A percentile compares a stretch with the other conserved stretches of the same genome.
These are phyloP conservation scores for Premnoplex brunnescens DNA, from an alignment of 2,797 vertebrate species.

Conservation along the genomic window DNA sequence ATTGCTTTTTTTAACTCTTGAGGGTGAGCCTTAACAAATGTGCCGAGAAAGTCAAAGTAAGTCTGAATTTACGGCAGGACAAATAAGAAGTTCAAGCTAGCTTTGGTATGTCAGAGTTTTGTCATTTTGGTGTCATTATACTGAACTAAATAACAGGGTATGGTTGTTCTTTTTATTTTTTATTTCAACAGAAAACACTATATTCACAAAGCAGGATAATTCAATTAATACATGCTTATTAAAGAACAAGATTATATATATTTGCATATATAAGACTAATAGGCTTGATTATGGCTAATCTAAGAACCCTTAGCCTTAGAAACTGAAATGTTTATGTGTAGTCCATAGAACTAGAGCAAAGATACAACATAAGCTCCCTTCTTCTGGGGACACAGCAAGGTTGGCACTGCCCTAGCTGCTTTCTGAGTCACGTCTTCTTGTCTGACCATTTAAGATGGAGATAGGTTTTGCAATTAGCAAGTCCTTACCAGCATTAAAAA, in stretches of 20 bases:
- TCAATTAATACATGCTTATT: neutral
- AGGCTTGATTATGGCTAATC: neutral
- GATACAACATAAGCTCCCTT: neutral
- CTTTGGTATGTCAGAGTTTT: neutral
- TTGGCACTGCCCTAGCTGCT: neutral
- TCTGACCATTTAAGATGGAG: neutral
- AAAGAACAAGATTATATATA: neutral
- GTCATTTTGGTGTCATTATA: neutral
- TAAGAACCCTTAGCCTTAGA: neutral
- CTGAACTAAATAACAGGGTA: neutral
- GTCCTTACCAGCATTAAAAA: neutral
- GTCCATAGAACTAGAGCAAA: neutral
- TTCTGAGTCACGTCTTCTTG: neutral
- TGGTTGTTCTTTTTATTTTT: neutral
- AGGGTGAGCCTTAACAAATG: neutral
- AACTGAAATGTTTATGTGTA: neutral
- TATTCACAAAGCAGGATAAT: neutral
- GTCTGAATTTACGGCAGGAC: neutral
- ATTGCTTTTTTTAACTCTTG: neutral
- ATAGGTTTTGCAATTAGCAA: neutral
- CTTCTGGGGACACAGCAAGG: neutral
- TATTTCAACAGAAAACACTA: neutral
- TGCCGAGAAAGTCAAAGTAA: neutral
- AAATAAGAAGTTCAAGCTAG: neutral
- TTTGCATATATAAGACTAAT: neutral